These are phyloP conservation scores for Diabrotica balteata DNA, from an alignment of 2,888 invertebrate genomes.

Conservation along the genomic window DNA sequence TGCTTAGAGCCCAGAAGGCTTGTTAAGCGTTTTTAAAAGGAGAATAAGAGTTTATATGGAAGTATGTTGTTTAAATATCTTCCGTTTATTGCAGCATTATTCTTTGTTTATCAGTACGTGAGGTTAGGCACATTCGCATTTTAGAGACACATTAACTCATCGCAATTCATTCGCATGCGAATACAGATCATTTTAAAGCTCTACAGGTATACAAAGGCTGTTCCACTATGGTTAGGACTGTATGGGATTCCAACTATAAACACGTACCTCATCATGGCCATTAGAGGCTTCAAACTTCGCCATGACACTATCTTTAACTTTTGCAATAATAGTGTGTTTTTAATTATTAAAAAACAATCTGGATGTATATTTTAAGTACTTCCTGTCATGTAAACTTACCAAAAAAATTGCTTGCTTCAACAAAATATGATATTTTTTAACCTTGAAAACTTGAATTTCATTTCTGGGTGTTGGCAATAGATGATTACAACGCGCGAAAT, in stretches of 20 bases:
- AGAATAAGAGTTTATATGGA: no score
- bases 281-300: constrained; percentile 48
- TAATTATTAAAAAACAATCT: constrained; percentile 21
- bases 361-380: constrained; percentile 15
- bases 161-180: no score
- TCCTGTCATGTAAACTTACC: constrained; percentile 34
- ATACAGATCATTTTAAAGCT: no score
- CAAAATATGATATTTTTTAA: constrained; percentile 36
- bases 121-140: constrained; percentile 42
- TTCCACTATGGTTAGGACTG: neutral
- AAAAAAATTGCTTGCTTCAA: constrained; percentile 35
- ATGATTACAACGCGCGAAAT: constrained; percentile 29
- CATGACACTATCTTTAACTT: constrained; percentile 40
- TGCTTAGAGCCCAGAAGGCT: no score
- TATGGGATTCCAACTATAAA: constrained; percentile 12
- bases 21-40: no score
- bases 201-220: no score
- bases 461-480: constrained; percentile 20
- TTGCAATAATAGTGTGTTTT: constrained; percentile 16
- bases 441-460: constrained; percentile 38
- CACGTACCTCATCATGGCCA: constrained; percentile 51
- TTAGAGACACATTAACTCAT: neutral
- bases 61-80: no score
- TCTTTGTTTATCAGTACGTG: constrained; percentile 50
- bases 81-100: constrained; percentile 7